Percentiles rank a stretch among this genome's conserved stretches.
These are phyloP conservation scores for Malthinus flaveolus DNA, from an alignment of 2,888 invertebrate species.

Conservation along the genomic window DNA sequence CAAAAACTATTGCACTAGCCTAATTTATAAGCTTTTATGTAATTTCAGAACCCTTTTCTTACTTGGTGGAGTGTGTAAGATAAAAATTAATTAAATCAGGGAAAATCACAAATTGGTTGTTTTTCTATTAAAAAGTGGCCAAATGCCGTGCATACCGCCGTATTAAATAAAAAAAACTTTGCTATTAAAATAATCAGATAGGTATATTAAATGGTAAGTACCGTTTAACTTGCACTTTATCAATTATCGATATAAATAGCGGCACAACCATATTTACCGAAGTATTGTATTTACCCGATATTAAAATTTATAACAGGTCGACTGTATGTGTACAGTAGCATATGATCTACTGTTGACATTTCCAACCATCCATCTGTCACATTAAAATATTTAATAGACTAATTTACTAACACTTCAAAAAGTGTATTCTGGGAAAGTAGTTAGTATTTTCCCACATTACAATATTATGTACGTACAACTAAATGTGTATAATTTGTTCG, in stretches of 20 bases:
- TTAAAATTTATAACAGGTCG: conserved; percentile 27
- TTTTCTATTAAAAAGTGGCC: conserved; percentile 1
- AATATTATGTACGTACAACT: too few relatives aligned
- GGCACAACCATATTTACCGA: conserved; percentile 27
- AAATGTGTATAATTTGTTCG: too few relatives aligned
- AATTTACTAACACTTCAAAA: conserved; percentile 21
- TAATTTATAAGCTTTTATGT: too few relatives aligned
- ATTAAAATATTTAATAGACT: conserved; percentile 52
- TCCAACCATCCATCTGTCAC: conserved; percentile 49
- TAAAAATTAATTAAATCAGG: too few relatives aligned
- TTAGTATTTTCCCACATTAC: neutral
- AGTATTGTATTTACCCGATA: neutral
- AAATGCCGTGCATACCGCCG: conserved; percentile 14
- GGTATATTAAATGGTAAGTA: conserved; percentile 52
- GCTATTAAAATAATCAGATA: conserved; percentile 34
- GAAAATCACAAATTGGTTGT: too few relatives aligned
- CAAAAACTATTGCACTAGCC: too few relatives aligned
- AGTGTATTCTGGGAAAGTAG: conserved; percentile 34
- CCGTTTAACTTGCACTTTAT: conserved; percentile 51
- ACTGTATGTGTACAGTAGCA: conserved; percentile 51
- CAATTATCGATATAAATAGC: conserved; percentile 47
- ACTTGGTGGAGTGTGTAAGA: too few relatives aligned
- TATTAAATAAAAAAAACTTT: conserved; percentile 24
- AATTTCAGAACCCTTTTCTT: too few relatives aligned
- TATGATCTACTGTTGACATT: conserved; percentile 52